Conservation (phyloP, 2,113 vertebrate species). For the Pitta sordida region DNA sequence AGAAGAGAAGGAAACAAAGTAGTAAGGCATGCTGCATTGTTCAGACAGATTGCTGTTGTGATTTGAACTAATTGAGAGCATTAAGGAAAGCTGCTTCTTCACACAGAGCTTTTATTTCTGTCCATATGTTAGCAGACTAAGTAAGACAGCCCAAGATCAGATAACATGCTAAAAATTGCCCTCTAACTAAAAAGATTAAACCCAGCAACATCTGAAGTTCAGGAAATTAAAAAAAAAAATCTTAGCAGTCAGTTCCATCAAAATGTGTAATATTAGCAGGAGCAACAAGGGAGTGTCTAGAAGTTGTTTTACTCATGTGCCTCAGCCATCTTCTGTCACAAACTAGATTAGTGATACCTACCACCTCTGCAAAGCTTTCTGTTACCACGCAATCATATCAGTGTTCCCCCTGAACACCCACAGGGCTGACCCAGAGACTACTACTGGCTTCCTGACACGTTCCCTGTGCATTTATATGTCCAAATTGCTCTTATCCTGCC, state of each 20-base stretch:
- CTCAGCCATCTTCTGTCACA: not conserved
- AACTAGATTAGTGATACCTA: not conserved
- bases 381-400: not conserved
- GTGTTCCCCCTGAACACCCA: not conserved
- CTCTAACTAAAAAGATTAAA: not conserved
- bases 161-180: not conserved
- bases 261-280: not conserved
- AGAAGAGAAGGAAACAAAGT: constrained; percentile 12
- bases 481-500: not conserved
- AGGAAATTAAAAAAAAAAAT: not conserved
- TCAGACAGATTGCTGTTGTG: constrained; percentile 19
- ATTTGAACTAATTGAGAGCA: constrained; percentile 38
- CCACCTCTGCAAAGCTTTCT: not conserved
- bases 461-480: not conserved
- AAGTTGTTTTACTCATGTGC: not conserved
- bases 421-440: not conserved
- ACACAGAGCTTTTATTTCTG: constrained; percentile 15
- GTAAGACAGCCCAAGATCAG: not conserved
- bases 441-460: not conserved
- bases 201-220: not conserved
- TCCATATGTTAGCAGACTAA: not conserved
- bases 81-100: constrained; percentile 31
- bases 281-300: not conserved
- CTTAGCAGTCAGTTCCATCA: not conserved
- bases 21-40: not conserved